Base-by-base conservation (phyloP, 2,888 invertebrate species). In the Drosophila recens region DNA sequence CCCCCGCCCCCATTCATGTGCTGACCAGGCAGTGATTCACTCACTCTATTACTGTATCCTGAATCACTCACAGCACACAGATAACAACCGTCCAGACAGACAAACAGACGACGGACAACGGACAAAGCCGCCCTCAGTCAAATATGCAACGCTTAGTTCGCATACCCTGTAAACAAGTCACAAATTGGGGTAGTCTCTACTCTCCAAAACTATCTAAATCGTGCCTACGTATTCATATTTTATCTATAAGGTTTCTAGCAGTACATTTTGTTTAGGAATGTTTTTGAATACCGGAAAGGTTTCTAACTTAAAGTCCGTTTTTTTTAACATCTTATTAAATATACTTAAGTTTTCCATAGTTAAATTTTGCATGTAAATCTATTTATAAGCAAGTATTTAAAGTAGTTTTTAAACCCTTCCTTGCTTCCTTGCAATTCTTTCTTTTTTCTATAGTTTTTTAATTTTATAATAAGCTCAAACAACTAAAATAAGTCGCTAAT, bases 1-100 rank as follows among this genome's bases (percentile, higher is more conserved):
- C 38, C 30, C 48, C 3, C 13, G n/a, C 38, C 30, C 48, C 17
- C 17, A 17, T 17, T 45, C 17, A 10, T 23, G 10, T 11, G 20
- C 45, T 34, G 58, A 48, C 45, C 33, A 8, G 48, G 27, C 71
- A 52, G 64, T 72, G 66, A 78, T 85, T 72, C 79, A 85, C 79
- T 81, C 70, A 83, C 87, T 82, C 79, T 84, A 82, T 87, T 84
- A 84, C 66, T 78, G 81, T 68, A 62, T 64, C 64, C 71, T 46
- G 75, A 64, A 77, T 77, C 80, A 77, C 76, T 76, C 65, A 64
- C 57, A 42, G 58, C 33, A 17, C 54, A 27, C 54, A 62, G 63
- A 58, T 59, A 71, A 56, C 59, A 71, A 56, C 59, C 59, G 76
- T 46, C 59, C 76, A 17, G 57, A 23, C 23, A 17, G 17, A 17